Evolutionary conservation across 2,888 invertebrate genomes (phyloP), one percentile per base, ranked within the genome.

Genomic region (Lasioglossum lativentre): DNA sequence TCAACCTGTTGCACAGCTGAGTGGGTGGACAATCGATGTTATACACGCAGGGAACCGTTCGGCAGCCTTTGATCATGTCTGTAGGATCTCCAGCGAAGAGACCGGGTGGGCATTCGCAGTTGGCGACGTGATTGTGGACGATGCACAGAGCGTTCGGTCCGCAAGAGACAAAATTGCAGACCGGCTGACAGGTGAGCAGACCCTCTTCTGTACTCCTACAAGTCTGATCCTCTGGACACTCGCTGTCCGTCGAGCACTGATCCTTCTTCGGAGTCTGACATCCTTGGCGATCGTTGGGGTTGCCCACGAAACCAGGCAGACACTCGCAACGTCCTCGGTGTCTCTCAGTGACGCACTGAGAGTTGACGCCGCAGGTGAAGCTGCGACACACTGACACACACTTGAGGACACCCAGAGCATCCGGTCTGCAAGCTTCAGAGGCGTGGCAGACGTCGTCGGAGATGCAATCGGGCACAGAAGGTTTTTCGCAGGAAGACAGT

Each of bases 251-350:
- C 23, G 96, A 96, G 92, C 99, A 99, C 94, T 97, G 96, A 92
- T 98, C 97, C 94, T 97, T 97, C 27, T 97, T 96, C 1, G 97
- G 95, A 23, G 96, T 96, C 90, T 97, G 96, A 92, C 99, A 99
- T n/a, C 99, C 99, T 89, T 97, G 97, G 40, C 99, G 96, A 93
- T 98, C 98, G 92, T 98, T 98, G 30, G 98, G 98, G 96, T 99
- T 99, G 59, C 99, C 99, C 19, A 97, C 96, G 94, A 97, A 99
- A 5, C 98, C 98, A 63, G 96, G 95, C 30, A 98, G 95, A 94
- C 99, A 99, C 92, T 98, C 97, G 93, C 99, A 99, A 92, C 97
- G 96, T 70, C 97, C 98, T 92, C 96, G 96, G 92, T 98, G 98
- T 82, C 96, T 96, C 85, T 95, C 96, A 0, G 98, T 97, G 3